Evolutionary conservation across 1,140 invertebrate genomes (phyloP).

Genomic region (Triops cancriformis): DNA sequence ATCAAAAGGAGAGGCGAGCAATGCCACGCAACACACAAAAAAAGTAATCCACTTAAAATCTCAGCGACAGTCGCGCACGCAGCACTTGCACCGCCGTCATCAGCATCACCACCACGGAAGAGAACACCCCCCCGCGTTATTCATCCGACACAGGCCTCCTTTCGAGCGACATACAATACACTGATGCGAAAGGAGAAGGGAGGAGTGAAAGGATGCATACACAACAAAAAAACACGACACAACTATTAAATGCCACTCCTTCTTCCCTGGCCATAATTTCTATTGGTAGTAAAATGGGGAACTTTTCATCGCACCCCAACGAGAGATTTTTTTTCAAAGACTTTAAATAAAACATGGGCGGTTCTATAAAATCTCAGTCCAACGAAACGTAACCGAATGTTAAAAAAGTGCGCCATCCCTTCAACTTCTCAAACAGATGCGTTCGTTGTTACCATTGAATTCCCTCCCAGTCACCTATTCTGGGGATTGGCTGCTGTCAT

Average conservation of each 20-base stretch:
- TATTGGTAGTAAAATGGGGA: not conserved
- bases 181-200: not conserved
- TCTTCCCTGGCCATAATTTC: not conserved
- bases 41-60: slow-evolving; percentile 11
- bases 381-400: not conserved
- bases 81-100: not conserved
- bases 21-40: not conserved
- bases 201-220: not conserved
- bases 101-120: not conserved
- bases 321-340: not conserved
- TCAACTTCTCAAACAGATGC: not conserved
- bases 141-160: not conserved
- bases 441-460: not conserved
- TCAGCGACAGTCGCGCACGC: slow-evolving; percentile 11
- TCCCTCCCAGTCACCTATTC: not conserved
- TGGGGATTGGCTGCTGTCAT: slow-evolving; percentile 4
- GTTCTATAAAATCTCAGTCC: not conserved
- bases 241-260: not conserved
- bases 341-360: not conserved
- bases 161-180: not conserved
- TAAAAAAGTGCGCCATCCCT: slow-evolving; percentile 4
- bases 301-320: not conserved
- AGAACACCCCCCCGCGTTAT: not conserved
- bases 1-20: not conserved
- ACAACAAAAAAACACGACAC: not conserved